A percentile compares a stretch with the other conserved stretches of the same genome.
Evolutionary conservation across 2,888 invertebrate species (phyloP).

Genomic region (Coenonympha arcania): DNA sequence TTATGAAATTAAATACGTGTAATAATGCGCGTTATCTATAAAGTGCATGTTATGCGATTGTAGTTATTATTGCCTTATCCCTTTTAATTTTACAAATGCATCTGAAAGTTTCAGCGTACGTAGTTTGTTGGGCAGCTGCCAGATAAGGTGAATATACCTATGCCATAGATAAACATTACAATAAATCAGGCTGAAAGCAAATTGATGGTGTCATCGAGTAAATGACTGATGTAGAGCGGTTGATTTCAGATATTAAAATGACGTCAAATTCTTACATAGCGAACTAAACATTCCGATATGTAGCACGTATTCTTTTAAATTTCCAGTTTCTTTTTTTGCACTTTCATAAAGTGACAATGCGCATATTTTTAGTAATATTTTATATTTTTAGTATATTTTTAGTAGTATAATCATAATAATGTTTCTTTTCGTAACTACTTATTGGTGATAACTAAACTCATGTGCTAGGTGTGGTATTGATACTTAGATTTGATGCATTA

Average conservation of each 20-base stretch:
- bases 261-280: neutral
- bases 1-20: slow-evolving; percentile 36
- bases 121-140: slow-evolving; percentile 39
- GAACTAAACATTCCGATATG: too few species aligned
- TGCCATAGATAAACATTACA: slow-evolving; percentile 36
- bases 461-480: too few species aligned
- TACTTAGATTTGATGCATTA: too few species aligned
- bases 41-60: slow-evolving; percentile 20
- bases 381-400: too few species aligned
- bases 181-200: slow-evolving; percentile 29
- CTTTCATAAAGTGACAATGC: neutral
- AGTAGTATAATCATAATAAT: too few species aligned
- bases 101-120: slow-evolving; percentile 19
- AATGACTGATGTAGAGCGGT: slow-evolving; percentile 17
- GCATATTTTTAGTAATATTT: too few species aligned
- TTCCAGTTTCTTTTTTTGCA: too few species aligned
- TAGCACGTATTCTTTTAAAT: too few species aligned
- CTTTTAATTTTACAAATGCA: slow-evolving; percentile 16
- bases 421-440: too few species aligned
- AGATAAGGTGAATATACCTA: slow-evolving; percentile 44
- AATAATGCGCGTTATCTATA: slow-evolving; percentile 28
- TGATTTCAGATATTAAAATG: neutral
- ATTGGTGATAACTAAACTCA: too few species aligned
- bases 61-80: slow-evolving; percentile 12
- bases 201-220: slow-evolving; percentile 26